Conservation (phyloP, 2,797 vertebrate genomes). For the Staurois parvus region DNA sequence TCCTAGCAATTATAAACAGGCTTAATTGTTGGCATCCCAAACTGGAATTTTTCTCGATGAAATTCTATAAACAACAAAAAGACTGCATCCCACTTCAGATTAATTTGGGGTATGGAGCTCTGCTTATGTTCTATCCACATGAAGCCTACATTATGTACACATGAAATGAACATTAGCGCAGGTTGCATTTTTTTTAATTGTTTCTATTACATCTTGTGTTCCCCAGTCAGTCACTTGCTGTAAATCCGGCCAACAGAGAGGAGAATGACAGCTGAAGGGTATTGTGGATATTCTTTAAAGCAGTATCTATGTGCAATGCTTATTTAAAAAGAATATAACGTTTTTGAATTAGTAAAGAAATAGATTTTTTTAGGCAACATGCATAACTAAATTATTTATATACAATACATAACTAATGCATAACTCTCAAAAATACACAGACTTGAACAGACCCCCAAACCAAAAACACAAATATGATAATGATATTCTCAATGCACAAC, state of each 20-base stretch:
- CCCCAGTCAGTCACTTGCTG: slow-evolving; percentile 19
- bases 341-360: not conserved
- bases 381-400: no score
- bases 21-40: slow-evolving; percentile 49
- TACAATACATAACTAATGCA: no score
- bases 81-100: slow-evolving; percentile 53
- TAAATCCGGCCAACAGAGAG: slow-evolving; percentile 24
- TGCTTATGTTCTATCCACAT: slow-evolving; percentile 56
- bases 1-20: slow-evolving; percentile 57
- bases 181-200: slow-evolving; percentile 36
- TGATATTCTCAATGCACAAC: no score
- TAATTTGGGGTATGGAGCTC: slow-evolving; percentile 50
- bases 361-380: no score
- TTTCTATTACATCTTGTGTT: slow-evolving; percentile 23
- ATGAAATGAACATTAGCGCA: slow-evolving; percentile 55
- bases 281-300: slow-evolving; percentile 15
- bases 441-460: no score
- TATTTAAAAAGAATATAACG: not conserved
- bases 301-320: not conserved
- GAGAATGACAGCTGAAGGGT: slow-evolving; percentile 22
- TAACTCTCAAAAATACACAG: no score
- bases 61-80: slow-evolving; percentile 59
- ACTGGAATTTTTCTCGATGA: slow-evolving; percentile 50
- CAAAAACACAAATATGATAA: no score
- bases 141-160: slow-evolving; percentile 49